Percentiles rank a stretch among this genome's conserved stretches.
Conservation (phyloP, 2,113 vertebrate genomes). For the Bos indicus region DNA sequence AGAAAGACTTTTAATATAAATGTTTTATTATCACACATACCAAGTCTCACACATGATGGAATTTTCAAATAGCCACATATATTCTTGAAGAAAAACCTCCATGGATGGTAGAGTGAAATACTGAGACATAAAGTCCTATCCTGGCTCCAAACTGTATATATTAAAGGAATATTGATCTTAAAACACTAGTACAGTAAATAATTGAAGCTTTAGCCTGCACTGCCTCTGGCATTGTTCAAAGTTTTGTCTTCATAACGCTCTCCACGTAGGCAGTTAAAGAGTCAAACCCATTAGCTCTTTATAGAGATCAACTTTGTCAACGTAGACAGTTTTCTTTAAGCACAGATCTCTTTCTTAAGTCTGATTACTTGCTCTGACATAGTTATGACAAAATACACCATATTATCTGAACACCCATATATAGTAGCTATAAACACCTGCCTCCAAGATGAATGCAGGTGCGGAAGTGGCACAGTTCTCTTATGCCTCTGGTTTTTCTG, state of each 20-base stretch:
- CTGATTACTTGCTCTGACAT: not conserved
- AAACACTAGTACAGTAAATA: constrained; percentile 49
- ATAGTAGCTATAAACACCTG: constrained; percentile 26
- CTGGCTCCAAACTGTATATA: constrained; percentile 36
- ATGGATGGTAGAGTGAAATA: not conserved
- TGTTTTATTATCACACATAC: not conserved
- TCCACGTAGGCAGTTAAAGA: constrained; percentile 42
- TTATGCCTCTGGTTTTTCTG: not conserved
- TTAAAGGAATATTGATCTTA: constrained; percentile 62
- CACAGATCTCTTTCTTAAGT: constrained; percentile 2
- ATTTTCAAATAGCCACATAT: not conserved
- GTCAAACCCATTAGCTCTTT: constrained; percentile 39
- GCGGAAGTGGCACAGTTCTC: not conserved
- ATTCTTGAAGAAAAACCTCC: constrained; percentile 10
- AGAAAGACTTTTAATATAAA: not conserved
- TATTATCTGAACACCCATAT: constrained; percentile 36
- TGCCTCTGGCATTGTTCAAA: not conserved
- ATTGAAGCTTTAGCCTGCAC: not conserved
- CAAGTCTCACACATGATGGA: not conserved
- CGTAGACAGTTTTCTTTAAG: constrained; percentile 36
- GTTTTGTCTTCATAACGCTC: constrained; percentile 44
- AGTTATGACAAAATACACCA: constrained; percentile 9
- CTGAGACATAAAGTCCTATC: not conserved
- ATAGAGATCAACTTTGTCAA: constrained; percentile 31
- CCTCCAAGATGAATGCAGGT: constrained; percentile 10